A percentile compares a stretch with the other conserved stretches of the same genome.
Conservation (phyloP, 2,113 vertebrate species). For the Grammomys dolichurus region DNA sequence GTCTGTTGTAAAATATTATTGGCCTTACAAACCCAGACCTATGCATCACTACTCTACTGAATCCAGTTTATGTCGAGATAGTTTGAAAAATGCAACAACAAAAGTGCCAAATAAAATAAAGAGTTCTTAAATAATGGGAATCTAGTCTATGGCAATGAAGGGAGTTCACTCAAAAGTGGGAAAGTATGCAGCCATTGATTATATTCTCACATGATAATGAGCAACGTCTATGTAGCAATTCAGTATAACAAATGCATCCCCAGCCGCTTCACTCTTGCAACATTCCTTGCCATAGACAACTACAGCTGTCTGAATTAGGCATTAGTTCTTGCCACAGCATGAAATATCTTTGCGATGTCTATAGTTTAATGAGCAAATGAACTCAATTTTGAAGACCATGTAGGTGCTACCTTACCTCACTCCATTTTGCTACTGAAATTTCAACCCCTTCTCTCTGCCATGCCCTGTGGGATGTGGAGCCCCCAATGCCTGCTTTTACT, state of each 20-base stretch:
- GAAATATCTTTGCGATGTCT: background rate
- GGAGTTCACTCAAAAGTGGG: conserved; percentile 7
- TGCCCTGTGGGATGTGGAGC: background rate
- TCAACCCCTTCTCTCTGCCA: conserved; percentile 41
- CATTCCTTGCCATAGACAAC: background rate
- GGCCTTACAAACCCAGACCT: background rate
- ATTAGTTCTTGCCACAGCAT: background rate
- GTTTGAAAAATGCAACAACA: background rate
- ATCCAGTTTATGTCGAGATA: conserved; percentile 27
- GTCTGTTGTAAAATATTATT: conserved; percentile 47
- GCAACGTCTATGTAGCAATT: background rate
- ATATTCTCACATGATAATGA: conserved; percentile 26
- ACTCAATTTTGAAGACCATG: background rate
- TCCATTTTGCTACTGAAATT: background rate
- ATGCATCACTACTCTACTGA: background rate
- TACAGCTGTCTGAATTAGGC: background rate
- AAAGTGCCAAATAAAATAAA: conserved; percentile 1
- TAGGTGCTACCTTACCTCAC: background rate
- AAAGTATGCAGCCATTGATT: conserved; percentile 8
- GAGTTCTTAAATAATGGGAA: conserved; percentile 38
- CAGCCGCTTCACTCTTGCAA: background rate
- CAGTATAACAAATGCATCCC: background rate
- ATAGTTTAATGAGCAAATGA: conserved; percentile 37
- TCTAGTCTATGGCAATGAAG: background rate
- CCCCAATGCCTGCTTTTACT: conserved; percentile 41